Base-by-base conservation (phyloP, 30 jellyfish, hydroid and myxozoan genomes). In the Aurelia coerulea region DNA sequence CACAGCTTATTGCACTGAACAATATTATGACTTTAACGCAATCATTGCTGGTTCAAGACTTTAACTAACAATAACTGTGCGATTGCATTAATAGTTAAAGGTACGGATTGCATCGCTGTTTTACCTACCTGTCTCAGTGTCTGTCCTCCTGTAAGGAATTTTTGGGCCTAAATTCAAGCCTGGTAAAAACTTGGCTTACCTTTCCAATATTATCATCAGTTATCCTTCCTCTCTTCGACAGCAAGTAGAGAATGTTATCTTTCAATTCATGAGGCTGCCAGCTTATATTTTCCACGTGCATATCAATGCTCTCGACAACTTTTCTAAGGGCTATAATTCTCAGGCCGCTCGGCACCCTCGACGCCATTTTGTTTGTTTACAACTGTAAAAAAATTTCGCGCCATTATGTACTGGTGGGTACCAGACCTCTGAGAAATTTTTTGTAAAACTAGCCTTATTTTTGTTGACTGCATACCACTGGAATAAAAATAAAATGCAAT, bases 161-260 rank as follows among this genome's bases (percentile, higher is more conserved):
- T 39, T 39, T 39, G 8, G 56, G 56, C 56, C 56, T 46, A 46
- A 9, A 0, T 42, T 42, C 4, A 46, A 46, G 56, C 2, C 12
- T 14, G 14, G 0, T 13, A 4, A 46, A 46, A 46, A 5, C 15
- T 5, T 46, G 11, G 56, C 56, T 62, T 16, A 88, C 88, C 88
- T 78, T 65, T 16, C 65, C 78, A 8, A 85, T 75, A 67, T 73
- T 85, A 19, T 60, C 75, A 46, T 85, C 94, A 2, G 18, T 32
- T 17, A 85, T 16, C 19, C 41, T 19, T 41, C 94, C 94, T 74
- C 94, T 60, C 64, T 85, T 85, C 5, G 88, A 85, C 88, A 85
- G 35, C 65, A 85, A 59, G 29, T 58, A 14, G 33, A 85, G 83
- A 8, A 85, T 16, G n/a, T 85, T 85, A 41, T 41, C 79, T 68